Evolutionary conservation across 2,888 invertebrate genomes (phyloP), one percentile per base, ranked within the genome.

Genomic region (Coronaproctus castanopsis): DNA sequence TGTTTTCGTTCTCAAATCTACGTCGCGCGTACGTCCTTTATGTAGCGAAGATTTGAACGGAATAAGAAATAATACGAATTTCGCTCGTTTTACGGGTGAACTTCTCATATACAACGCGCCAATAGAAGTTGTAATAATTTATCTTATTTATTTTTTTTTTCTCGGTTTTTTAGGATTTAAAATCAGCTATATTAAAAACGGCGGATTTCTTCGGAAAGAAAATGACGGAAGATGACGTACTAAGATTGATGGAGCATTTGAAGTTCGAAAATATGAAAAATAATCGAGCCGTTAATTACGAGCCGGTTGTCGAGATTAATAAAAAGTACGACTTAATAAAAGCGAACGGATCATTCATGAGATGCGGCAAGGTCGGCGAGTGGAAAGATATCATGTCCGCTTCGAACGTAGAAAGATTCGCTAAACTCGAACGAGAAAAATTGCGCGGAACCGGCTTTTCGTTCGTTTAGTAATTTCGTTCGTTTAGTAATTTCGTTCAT

Each of bases 261-360:
- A 73, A 73, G 61, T 78, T 78, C 66, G 70, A 71, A 22, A 70
- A 67, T 55, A 82, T 82, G 81, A 76, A 76, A 65, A 68, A 72
- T 2, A 81, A 82, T 69, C 72, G 73, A 3, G 73, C 76, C 22
- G 77, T 79, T 14, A 80, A 82, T 68, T 73, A 74, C 63, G 76
- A 77, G 65, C 68, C 69, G 2, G 66, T 69, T 10, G 64, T 70
- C 0, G 68, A 67, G 57, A 65, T 68, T 19, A 66, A 67, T 53
- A 62, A 65, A 51, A 65, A 64, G 52, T 66, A 63, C 57, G 61
- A 72, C 71, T 65, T 71, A 69, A n/a, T 68, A 68, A 54, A 67
- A 65, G 50, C 71, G 69, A 64, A 65, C 14, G 66, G 67, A 3
- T 64, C 56, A 19, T 70, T 70, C 61, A 68, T 70, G 67, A 61